Base-by-base conservation (phyloP, 2,888 invertebrate genomes). In the Venustoraphidia nigricollis region DNA sequence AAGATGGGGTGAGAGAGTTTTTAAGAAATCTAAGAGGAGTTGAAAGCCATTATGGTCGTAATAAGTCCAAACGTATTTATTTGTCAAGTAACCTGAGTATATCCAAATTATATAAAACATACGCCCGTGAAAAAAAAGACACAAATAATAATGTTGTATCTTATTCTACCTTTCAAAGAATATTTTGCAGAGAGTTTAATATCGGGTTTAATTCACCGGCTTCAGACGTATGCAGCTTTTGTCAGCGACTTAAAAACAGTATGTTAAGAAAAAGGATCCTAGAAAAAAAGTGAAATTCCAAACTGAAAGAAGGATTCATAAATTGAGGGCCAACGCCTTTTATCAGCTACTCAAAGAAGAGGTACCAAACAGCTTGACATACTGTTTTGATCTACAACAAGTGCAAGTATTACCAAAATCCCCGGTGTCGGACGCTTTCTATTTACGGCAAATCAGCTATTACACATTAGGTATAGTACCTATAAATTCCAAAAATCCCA, bases 371-470 rank as follows among this genome's bases (percentile, higher is more conserved):
- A 50, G 45, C 14, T 9, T 42, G 47, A 47, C 48, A 38, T 50
- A 57, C 46, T 58, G 56, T 51, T 58, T 58, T 50, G 58, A 58
- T 50, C 42, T 57, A n/a, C 55, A 58, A 50, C 57, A 57, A 47
- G 52, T 58, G 34, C 54, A 54, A 48, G 51, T 53, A 14, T 48
- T 58, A 27, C 57, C 56, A 39, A 51, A 50, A 44, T 57, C 56
- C 35, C 57, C 57, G 9, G 57, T 57, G 42, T 54, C 54, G 50
- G 57, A 58, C 34, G 46, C 55, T 36, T 58, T 55, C 50, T 57
- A 58, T 48, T 42, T 51, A 41, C 46, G 56, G 41, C 57, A 57
- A 51, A 53, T 58, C 43, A 53, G 51, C 40, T 47, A 51, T 27
- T 55, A 55, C 49, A 57, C 55, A 51, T 51, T 56, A 41, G 55